Base-by-base conservation (phyloP, 2,888 invertebrate species). In the Pristionchus mayeri region DNA sequence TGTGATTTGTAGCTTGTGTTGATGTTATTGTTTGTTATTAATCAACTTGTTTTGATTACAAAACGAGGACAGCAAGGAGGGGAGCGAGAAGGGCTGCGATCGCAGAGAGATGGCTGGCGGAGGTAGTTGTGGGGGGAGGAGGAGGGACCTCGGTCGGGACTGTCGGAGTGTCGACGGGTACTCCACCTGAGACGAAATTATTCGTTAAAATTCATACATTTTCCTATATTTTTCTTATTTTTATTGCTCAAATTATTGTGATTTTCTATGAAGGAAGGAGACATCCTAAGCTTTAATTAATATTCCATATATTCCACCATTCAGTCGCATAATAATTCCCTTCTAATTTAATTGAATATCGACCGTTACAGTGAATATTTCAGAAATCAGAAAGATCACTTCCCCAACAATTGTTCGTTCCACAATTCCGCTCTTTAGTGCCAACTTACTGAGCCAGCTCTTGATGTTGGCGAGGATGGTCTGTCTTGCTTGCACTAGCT, bases 381-480 rank as follows among this genome's bases (percentile, higher is more conserved):
- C n/a, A n/a, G n/a, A n/a, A n/a, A n/a, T n/a, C n/a, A n/a, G n/a
- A n/a, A n/a, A n/a, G n/a, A n/a, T n/a, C n/a, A n/a, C n/a, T n/a
- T n/a, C n/a, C n/a, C n/a, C n/a, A n/a, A n/a, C n/a, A n/a, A n/a
- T 44, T 44, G 44, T 9, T 44, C 44, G 13, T 4, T 24, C 24
- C 24, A 24, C 3, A 57, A n/a, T 57, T 57, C 21, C 54, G n/a
- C 7, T 18, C 6, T 63, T 63, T 63, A 63, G 63, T 21, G 13
- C 30, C 63, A 34, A 80, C 81, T 82, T 48, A 82, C 81, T n/a
- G 16, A 84, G 75, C 71, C 75, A 84, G 30, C 16, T 27, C 24
- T 84, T 48, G 75, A 84, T 84, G 52, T 71, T 71, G 54, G 11
- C 24, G 24, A 75, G 54, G 54, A 84, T 84, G 34, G 71, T 71